A percentile compares a stretch with the other conserved stretches of the same genome.
These are phyloP conservation scores for Itoplectis maculator DNA, from an alignment of 2,888 invertebrate species.

Conservation along the genomic window DNA sequence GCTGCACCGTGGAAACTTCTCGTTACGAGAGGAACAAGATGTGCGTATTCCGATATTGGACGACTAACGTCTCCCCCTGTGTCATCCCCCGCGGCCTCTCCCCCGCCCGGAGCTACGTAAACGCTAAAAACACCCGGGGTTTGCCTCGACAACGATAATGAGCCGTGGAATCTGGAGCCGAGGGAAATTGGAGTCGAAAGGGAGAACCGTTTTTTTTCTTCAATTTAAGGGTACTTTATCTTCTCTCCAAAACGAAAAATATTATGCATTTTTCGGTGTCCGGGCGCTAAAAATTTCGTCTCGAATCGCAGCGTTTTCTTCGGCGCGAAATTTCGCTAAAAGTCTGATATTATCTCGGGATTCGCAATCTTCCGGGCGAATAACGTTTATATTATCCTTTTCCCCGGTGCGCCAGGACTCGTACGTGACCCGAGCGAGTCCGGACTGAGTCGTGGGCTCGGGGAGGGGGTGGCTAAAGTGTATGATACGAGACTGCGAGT, in stretches of 20 bases:
- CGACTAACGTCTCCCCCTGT: constrained; percentile 12
- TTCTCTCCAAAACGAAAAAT: too few relatives aligned
- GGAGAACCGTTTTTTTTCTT: too few relatives aligned
- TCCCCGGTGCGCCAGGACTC: constrained; percentile 8
- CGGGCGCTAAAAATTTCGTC: too few relatives aligned
- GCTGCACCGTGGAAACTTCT: constrained; percentile 37
- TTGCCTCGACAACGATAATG: too few relatives aligned
- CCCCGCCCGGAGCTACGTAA: too few relatives aligned
- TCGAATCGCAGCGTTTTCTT: neutral
- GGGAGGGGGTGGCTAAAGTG: neutral
- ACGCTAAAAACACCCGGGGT: too few relatives aligned
- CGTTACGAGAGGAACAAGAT: constrained; percentile 16
- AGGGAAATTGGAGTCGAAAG: too few relatives aligned
- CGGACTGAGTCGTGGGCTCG: neutral
- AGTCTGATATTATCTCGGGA: constrained; percentile 35
- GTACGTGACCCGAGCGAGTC: constrained; percentile 47
- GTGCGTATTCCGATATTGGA: constrained; percentile 14
- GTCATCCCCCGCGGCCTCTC: too few relatives aligned
- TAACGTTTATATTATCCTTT: constrained; percentile 47
- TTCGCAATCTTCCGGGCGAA: constrained; percentile 43
- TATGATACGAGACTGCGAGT: constrained; percentile 29
- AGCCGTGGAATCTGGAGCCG: too few relatives aligned
- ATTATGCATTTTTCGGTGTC: too few relatives aligned
- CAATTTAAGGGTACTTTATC: too few relatives aligned
- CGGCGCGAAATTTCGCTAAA: neutral